These are phyloP conservation scores for Lysandra bellargus DNA, from an alignment of 2,888 invertebrate species.

Conservation along the genomic window DNA sequence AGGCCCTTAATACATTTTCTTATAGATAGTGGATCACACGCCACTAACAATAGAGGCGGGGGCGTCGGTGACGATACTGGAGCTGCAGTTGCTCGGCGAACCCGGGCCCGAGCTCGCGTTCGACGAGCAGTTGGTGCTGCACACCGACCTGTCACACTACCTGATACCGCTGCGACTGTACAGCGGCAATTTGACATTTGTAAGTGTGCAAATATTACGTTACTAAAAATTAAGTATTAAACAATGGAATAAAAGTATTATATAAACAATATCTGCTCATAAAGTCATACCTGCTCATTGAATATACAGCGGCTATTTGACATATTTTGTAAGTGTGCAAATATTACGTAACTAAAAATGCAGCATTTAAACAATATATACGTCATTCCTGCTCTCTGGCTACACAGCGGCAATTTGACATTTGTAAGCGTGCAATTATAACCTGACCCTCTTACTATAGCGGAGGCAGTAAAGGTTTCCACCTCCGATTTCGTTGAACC, in stretches of 20 bases:
- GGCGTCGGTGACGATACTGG: conserved; percentile 40
- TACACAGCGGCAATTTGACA: conserved; percentile 67
- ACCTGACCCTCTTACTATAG: too few species aligned
- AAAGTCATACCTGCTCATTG: too few species aligned
- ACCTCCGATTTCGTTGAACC: too few species aligned
- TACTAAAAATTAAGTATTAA: too few species aligned
- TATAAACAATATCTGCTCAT: too few species aligned
- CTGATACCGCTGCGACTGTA: conserved; percentile 70
- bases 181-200: conserved; percentile 63
- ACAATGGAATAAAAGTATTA: too few species aligned
- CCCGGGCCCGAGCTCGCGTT: conserved; percentile 36
- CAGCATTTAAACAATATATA: too few species aligned
- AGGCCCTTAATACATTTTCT: neutral
- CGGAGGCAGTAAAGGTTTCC: too few species aligned
- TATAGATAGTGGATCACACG: conserved; percentile 46
- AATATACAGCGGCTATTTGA: too few species aligned
- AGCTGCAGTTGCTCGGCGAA: conserved; percentile 40
- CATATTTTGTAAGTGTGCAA: too few species aligned
- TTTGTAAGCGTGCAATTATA: conserved; percentile 48
- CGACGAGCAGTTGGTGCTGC: conserved; percentile 53
- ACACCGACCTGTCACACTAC: conserved; percentile 74
- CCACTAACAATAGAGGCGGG: conserved; percentile 47
- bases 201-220: conserved; percentile 43
- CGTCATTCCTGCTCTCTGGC: conserved; percentile 38
- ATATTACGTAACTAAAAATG: too few species aligned